phyloP scores from a whole-genome alignment of 2,113 vertebrate genomes.

The Oenanthe melanoleuca region DNA sequence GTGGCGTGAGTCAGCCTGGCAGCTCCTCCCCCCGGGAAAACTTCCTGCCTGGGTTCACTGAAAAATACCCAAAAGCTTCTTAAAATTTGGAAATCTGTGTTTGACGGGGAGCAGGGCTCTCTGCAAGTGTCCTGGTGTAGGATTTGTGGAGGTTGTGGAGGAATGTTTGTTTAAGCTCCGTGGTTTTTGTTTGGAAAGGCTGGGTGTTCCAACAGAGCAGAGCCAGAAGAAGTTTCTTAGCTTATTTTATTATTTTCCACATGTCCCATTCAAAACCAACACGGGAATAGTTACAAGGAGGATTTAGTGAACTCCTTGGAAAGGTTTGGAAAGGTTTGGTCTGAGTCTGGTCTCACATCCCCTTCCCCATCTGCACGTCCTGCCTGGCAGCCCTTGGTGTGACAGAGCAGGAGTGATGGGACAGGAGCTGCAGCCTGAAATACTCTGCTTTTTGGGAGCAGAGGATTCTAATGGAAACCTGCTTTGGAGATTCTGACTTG shows the following conservation, averaged over 20 bases:
- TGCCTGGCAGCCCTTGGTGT: not conserved
- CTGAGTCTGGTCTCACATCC: not conserved
- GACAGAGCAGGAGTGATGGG: not conserved
- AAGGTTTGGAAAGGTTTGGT: not conserved
- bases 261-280: not conserved
- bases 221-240: not conserved
- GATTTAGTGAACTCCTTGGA: not conserved
- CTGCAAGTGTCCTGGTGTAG: not conserved
- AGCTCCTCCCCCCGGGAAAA: not conserved
- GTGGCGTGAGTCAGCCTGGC: slow-evolving; percentile 75
- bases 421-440: not conserved
- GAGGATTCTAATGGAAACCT: not conserved
- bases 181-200: not conserved
- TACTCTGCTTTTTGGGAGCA: not conserved
- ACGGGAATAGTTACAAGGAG: not conserved
- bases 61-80: not conserved
- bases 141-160: not conserved
- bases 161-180: not conserved
- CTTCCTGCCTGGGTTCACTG: not conserved
- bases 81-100: too few species aligned
- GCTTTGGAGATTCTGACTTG: not conserved
- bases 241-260: not conserved
- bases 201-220: not conserved
- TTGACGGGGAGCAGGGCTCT: not conserved
- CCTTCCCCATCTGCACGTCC: not conserved